phyloP scores from a whole-genome alignment of 2,113 vertebrate species.

The Eubucco bourcierii region DNA sequence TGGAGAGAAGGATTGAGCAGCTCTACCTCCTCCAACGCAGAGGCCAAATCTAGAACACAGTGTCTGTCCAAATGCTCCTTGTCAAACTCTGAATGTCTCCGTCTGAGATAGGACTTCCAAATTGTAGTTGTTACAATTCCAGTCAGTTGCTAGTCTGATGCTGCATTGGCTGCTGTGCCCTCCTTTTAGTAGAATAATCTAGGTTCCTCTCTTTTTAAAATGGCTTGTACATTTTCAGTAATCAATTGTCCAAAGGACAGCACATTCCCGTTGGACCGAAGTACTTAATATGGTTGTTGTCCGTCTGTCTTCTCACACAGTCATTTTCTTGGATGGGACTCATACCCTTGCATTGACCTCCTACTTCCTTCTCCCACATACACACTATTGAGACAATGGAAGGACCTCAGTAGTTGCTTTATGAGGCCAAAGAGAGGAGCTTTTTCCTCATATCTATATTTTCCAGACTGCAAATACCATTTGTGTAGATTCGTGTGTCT shows the following conservation, averaged over 20 bases:
- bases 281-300: neutral
- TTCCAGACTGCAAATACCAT: neutral
- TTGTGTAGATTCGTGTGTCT: neutral
- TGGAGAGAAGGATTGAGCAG: neutral
- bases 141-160: slow-evolving; percentile 5
- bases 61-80: neutral
- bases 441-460: neutral
- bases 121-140: slow-evolving; percentile 31
- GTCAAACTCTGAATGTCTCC: neutral
- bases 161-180: neutral
- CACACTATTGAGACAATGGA: neutral
- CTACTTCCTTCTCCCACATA: neutral
- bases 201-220: slow-evolving; percentile 23
- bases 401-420: neutral
- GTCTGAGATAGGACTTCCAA: neutral
- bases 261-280: neutral
- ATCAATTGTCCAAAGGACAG: slow-evolving; percentile 31
- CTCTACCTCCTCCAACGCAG: neutral
- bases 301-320: neutral
- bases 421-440: neutral
- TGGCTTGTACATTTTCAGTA: neutral
- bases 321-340: slow-evolving; percentile 60
- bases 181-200: neutral
- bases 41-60: neutral
- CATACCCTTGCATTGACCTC: slow-evolving; percentile 37